Evolutionary conservation across 2,888 invertebrate genomes (phyloP), one percentile per base, ranked within the genome.

Genomic region (Caenorhabditis drosophilae): DNA sequence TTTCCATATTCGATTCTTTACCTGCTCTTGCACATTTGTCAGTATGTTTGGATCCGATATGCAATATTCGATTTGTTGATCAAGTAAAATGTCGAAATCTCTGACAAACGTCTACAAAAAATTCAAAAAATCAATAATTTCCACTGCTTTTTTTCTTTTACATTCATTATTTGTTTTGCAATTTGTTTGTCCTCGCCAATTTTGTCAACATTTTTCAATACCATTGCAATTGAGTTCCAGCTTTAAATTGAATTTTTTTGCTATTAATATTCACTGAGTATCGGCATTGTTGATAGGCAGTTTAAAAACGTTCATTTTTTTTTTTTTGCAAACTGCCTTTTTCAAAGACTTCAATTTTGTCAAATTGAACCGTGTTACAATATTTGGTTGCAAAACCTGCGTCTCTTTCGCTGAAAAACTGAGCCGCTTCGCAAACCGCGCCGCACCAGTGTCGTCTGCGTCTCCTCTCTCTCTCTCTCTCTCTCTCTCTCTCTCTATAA

Each of bases 81-180:
- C 68, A 18, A 78, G 67, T 11, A 78, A 56, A 45, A 67, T 62
- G 20, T 81, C 81, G 58, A 81, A 79, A 36, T 82, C 81, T 1
- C 75, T 64, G 18, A 73, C 75, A 57, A 80, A 80, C 12, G 58
- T 66, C 77, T 75, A 62, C 31, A 67, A 57, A 45, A 35, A 20
- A 46, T n/a, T 23, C 2, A 47, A 47, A 16, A 27, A 47, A 9
- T 20, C 11, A 25, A 26, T 45, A 26, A 26, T 7, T 12, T 4
- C 16, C 6, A 22, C 22, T 12, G 3, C 23, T 12, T 42, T 4
- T 6, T 20, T 42, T 18, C 12, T 49, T 67, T 59, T 20, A 74
- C 74, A 46, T 48, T 59, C 52, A 69, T 63, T 27, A 66, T 59
- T 23, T 55, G 53, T 22, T 59, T 67, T 2, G 67, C 70, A 22